Evolutionary conservation across 30 jellyfish, hydroid and myxozoan species (phyloP).

Genomic region (Phacellophora camtschatica): DNA sequence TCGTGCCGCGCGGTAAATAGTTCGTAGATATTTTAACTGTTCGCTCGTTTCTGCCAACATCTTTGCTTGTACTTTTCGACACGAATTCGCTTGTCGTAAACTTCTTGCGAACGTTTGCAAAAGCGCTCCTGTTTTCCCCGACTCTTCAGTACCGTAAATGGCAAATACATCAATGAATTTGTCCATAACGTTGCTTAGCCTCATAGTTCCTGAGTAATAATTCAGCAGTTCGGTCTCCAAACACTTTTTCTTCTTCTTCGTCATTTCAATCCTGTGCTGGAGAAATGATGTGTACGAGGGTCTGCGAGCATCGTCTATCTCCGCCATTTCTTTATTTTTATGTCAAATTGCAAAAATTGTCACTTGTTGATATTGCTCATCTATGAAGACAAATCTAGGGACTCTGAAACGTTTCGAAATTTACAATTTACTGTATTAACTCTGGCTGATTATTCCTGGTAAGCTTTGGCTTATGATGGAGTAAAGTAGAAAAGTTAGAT

Average conservation of each 20-base stretch:
- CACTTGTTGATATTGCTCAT: too few relatives aligned
- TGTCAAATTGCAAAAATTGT: neutral
- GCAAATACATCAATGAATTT: neutral
- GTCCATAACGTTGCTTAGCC: neutral
- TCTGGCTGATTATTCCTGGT: too few relatives aligned
- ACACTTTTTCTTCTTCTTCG: neutral
- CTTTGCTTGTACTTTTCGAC: slow-evolving; percentile 12
- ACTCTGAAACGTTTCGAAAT: too few relatives aligned
- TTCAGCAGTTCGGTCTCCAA: neutral
- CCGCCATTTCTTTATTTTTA: slow-evolving; percentile 1
- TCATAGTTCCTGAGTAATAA: slow-evolving; percentile 2
- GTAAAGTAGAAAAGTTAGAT: too few relatives aligned
- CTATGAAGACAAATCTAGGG: too few relatives aligned
- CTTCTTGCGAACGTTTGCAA: slow-evolving; percentile 35
- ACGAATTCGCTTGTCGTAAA: slow-evolving; percentile 19
- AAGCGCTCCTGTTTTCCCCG: slow-evolving; percentile 50
- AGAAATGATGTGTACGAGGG: slow-evolving; percentile 10
- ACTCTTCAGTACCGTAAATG: slow-evolving; percentile 48
- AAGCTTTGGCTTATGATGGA: too few relatives aligned
- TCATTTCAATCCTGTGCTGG: slow-evolving; percentile 29
- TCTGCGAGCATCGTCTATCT: slow-evolving; percentile 42
- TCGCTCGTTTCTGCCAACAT: slow-evolving; percentile 41
- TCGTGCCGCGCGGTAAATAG: slow-evolving; percentile 39
- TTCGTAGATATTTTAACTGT: slow-evolving; percentile 17
- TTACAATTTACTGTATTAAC: too few relatives aligned